Percentiles rank a stretch among this genome's conserved stretches.
Conservation (phyloP, 2,113 vertebrate species). For the Eidolon helvum region DNA sequence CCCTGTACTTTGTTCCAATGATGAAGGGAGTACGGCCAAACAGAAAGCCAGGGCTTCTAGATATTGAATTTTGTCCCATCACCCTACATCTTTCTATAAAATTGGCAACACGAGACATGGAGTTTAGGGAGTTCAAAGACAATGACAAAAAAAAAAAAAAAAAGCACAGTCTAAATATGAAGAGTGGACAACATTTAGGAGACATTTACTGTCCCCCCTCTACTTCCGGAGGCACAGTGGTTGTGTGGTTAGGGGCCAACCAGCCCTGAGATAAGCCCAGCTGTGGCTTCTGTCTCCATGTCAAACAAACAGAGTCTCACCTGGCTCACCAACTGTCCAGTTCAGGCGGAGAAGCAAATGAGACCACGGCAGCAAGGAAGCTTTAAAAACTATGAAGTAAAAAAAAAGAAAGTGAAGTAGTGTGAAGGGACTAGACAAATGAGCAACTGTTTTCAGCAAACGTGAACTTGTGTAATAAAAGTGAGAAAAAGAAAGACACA, state of each 20-base stretch:
- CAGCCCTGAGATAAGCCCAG: background rate
- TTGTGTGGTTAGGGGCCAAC: no score
- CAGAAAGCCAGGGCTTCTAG: background rate
- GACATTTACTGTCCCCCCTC: fast-evolving
- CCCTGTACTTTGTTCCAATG: fast-evolving
- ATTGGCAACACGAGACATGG: background rate
- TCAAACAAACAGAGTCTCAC: background rate
- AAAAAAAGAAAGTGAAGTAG: background rate
- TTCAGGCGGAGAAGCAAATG: background rate
- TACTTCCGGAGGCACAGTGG: background rate
- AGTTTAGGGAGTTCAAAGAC: background rate
- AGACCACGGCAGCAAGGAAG: fast-evolving
- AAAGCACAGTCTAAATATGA: background rate
- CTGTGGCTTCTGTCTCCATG: background rate
- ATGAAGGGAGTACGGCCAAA: background rate
- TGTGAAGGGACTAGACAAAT: no score
- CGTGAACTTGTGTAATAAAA: background rate
- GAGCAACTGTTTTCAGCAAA: background rate
- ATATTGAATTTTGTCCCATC: background rate
- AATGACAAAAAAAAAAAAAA: background rate
- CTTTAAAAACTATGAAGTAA: background rate
- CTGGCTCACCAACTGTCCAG: fast-evolving
- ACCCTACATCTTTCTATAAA: background rate
- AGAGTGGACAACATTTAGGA: background rate
- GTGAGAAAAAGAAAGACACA: background rate